A percentile compares a stretch with the other conserved stretches of the same genome.
phyloP scores from a whole-genome alignment of 1,140 invertebrate species.

The Marisa cornuarietis region DNA sequence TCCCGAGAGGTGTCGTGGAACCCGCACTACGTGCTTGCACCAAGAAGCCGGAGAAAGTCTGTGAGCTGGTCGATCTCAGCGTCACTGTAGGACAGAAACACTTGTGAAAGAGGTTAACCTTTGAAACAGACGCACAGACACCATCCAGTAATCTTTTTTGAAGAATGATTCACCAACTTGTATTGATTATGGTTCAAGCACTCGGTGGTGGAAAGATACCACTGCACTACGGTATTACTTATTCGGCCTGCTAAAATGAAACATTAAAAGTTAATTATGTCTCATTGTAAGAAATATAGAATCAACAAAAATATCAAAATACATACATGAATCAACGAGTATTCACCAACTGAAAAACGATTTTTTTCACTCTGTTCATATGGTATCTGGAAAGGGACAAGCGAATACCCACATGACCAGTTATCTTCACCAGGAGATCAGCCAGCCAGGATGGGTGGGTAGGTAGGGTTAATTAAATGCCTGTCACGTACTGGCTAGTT shows the following conservation, averaged over 20 bases:
- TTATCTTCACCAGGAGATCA: no score
- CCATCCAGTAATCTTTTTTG: background rate
- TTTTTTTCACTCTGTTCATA: background rate
- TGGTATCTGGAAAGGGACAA: no score
- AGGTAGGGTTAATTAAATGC: no score
- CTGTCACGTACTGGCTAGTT: no score
- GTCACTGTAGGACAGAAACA: slow-evolving; percentile 6
- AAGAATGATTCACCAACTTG: no score
- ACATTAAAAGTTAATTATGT: background rate
- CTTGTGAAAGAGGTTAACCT: background rate
- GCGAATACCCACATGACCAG: no score
- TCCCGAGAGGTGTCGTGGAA: no score
- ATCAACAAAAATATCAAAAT: background rate
- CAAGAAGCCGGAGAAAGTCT: background rate
- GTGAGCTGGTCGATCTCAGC: background rate
- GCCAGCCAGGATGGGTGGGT: no score
- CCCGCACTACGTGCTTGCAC: background rate
- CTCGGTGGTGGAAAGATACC: background rate
- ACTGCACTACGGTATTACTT: background rate
- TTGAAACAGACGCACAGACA: background rate
- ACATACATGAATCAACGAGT: background rate
- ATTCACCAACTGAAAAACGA: background rate
- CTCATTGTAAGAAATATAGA: background rate
- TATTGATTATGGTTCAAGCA: no score
- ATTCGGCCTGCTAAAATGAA: background rate